Conservation (phyloP, 2,113 vertebrate genomes). For the Megaleporinus macrocephalus region DNA sequence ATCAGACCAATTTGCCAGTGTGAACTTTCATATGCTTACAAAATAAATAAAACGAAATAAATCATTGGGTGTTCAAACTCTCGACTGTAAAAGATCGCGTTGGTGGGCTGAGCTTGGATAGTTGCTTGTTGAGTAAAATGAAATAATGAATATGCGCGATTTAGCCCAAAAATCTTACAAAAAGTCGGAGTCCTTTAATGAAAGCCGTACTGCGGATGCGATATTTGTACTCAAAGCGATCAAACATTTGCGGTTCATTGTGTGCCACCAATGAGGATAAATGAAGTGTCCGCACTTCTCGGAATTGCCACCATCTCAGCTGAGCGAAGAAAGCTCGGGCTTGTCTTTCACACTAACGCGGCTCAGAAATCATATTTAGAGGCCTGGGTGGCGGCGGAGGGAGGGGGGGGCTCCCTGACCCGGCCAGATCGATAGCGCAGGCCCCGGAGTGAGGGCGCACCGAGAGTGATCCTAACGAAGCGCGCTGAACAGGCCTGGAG, state of each 20-base stretch:
- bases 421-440: conserved; percentile 68
- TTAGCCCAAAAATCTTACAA: background rate
- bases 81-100: background rate
- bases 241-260: conserved; percentile 35
- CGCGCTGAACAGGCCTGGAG: conserved; percentile 73
- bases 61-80: background rate
- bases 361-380: conserved; percentile 58
- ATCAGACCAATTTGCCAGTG: no score
- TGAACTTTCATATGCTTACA: no score
- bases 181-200: conserved; percentile 4
- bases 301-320: conserved; percentile 31
- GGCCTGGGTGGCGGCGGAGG: conserved; percentile 4
- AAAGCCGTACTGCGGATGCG: conserved; percentile 7
- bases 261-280: conserved; percentile 38
- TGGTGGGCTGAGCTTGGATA: no score
- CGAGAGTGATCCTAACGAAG: conserved; percentile 73
- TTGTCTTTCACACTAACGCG: conserved; percentile 45
- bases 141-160: background rate
- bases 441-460: conserved; percentile 66
- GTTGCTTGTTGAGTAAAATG: no score
- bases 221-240: conserved; percentile 8
- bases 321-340: conserved; percentile 5
- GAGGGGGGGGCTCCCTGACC: conserved; percentile 62
- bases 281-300: conserved; percentile 42
- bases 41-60: no score